Conservation (phyloP, 2,888 invertebrate genomes). For the Drosophila nr. perissopoda region DNA sequence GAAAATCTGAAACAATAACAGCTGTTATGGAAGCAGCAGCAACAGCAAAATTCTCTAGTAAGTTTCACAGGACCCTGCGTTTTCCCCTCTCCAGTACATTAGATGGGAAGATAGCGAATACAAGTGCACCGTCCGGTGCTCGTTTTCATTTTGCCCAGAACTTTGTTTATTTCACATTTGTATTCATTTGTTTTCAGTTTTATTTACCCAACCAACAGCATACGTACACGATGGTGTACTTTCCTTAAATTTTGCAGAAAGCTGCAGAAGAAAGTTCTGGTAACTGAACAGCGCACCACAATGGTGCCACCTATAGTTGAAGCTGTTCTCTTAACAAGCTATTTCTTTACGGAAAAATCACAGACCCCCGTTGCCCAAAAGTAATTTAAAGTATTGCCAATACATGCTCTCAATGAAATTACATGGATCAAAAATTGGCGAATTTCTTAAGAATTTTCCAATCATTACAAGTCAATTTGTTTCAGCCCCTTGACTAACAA, state of each 20-base stretch:
- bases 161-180: slow-evolving; percentile 77
- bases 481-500: neutral
- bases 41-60: slow-evolving; percentile 35
- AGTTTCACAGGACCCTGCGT: slow-evolving; percentile 31
- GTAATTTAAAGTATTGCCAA: neutral
- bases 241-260: slow-evolving; percentile 58
- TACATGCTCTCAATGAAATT: neutral
- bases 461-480: neutral
- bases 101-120: slow-evolving; percentile 13
- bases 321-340: slow-evolving; percentile 35
- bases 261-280: slow-evolving; percentile 31
- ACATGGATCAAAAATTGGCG: neutral
- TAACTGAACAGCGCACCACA: slow-evolving; percentile 2
- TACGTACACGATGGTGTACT: slow-evolving; percentile 29
- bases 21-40: slow-evolving; percentile 23
- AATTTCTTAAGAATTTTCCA: neutral
- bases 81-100: neutral
- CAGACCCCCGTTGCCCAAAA: neutral
- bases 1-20: slow-evolving; percentile 69
- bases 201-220: slow-evolving; percentile 61
- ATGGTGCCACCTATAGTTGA: neutral
- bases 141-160: slow-evolving; percentile 47
- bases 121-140: slow-evolving; percentile 20
- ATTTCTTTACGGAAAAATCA: slow-evolving; percentile 21
- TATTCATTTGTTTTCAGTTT: slow-evolving; percentile 76